Evolutionary conservation across 1,140 invertebrate genomes (phyloP).

Genomic region (Bombus huntii): DNA sequence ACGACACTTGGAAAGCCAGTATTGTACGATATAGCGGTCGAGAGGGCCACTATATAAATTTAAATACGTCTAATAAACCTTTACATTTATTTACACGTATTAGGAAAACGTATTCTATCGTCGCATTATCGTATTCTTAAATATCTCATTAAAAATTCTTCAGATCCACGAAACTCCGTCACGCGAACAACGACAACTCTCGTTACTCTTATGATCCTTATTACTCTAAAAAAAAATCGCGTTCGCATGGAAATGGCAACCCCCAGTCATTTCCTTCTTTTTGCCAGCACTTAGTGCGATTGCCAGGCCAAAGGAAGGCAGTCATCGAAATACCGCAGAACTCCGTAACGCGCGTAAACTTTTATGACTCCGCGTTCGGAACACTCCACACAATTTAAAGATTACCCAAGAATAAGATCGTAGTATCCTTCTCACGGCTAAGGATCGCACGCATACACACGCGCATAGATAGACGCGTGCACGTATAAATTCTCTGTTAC

Average conservation of each 20-base stretch:
- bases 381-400: conserved; percentile 48
- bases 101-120: no score
- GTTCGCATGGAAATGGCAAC: no score
- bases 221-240: neutral
- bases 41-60: neutral
- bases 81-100: neutral
- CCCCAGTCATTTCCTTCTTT: neutral
- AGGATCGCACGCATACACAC: neutral
- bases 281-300: conserved; percentile 34
- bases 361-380: conserved; percentile 15
- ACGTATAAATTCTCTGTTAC: conserved; percentile 1
- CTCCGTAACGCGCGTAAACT: conserved; percentile 40
- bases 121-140: no score
- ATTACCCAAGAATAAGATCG: conserved; percentile 17
- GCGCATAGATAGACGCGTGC: neutral
- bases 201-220: no score
- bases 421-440: neutral
- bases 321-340: conserved; percentile 10
- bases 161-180: no score
- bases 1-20: neutral
- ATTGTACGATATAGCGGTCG: neutral
- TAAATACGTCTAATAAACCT: neutral
- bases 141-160: neutral
- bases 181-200: neutral
- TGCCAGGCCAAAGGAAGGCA: conserved; percentile 7